These are phyloP conservation scores for Bombus vancouverensis DNA, from an alignment of 1,140 invertebrate genomes.

Conservation along the genomic window DNA sequence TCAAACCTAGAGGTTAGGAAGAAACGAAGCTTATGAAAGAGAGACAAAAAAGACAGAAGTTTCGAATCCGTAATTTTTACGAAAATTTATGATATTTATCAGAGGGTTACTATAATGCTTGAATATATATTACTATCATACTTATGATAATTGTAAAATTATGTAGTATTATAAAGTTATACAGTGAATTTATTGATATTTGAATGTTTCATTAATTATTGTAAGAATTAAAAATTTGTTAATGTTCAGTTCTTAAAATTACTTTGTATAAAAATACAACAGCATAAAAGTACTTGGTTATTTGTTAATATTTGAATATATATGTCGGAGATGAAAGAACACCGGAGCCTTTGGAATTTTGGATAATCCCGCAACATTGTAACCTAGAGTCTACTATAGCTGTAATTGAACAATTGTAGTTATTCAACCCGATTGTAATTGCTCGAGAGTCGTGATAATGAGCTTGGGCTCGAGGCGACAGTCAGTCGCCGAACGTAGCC, in stretches of 20 bases:
- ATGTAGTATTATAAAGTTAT: background rate
- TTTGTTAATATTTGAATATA: background rate
- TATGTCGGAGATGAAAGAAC: too few relatives aligned
- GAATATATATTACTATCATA: background rate
- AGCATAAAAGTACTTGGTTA: background rate
- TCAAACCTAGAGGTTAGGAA: background rate
- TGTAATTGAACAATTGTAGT: too few relatives aligned
- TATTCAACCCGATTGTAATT: too few relatives aligned
- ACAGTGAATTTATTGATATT: background rate
- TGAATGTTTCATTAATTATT: background rate
- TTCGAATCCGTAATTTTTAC: background rate
- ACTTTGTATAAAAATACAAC: too few relatives aligned
- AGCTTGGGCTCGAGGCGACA: too few relatives aligned
- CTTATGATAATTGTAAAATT: background rate
- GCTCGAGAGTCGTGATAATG: too few relatives aligned
- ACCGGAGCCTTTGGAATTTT: too few relatives aligned
- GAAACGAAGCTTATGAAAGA: background rate
- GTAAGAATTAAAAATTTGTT: background rate
- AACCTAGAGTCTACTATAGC: too few relatives aligned
- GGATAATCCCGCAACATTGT: too few relatives aligned
- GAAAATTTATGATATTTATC: background rate
- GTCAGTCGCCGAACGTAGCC: too few relatives aligned
- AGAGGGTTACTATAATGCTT: background rate
- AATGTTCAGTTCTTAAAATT: background rate
- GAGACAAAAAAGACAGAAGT: background rate